Evolutionary conservation across 2,888 invertebrate genomes (phyloP), one percentile per base, ranked within the genome.

Genomic region (Agonopterix alstromeriana): DNA sequence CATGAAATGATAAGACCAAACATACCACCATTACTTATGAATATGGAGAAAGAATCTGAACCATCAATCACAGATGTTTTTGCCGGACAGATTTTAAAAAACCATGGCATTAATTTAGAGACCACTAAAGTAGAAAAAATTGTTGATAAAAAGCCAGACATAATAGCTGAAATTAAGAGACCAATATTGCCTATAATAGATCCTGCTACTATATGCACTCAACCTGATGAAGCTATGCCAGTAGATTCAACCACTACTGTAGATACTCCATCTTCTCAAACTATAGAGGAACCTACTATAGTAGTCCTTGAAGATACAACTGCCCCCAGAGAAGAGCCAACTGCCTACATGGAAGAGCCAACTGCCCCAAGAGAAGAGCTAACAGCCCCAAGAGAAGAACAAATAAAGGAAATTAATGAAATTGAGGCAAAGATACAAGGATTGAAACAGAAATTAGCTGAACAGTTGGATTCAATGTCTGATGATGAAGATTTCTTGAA

Each of bases 401-500:
- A 83, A 43, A 67, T 85, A 5, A 82, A 79, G 45, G 88, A 88
- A 60, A 84, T 85, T 49, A 77, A 73, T 54, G 77, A 80, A 59
- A 91, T 93, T 57, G 93, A 93, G 77, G 90, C 90, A 54, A 92
- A 92, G 75, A 93, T 93, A 47, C 78, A 81, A 52, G 86, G 82
- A 0, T 63, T 86, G 48, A 86, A 82, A 58, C 81, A 83, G 55
- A 88, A 87, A 67, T 70, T 86, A 47, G 74, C 68, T 0, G 83
- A 85, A 47, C 86, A 87, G 50, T 70, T 91, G 42, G 89, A 90
- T 55, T 90, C 90, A 52, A 90, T 91, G 75, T 90, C 90, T 4
- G 91, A 92, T 54, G 92, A 91, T 69, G 92, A 92, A 56, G 93
- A 93, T 69, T 91, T 91, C 66, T 77, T 92, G 36, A 93, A 91